Evolutionary conservation across 2,888 invertebrate genomes (phyloP).

Genomic region (Linnaemya vulpina): DNA sequence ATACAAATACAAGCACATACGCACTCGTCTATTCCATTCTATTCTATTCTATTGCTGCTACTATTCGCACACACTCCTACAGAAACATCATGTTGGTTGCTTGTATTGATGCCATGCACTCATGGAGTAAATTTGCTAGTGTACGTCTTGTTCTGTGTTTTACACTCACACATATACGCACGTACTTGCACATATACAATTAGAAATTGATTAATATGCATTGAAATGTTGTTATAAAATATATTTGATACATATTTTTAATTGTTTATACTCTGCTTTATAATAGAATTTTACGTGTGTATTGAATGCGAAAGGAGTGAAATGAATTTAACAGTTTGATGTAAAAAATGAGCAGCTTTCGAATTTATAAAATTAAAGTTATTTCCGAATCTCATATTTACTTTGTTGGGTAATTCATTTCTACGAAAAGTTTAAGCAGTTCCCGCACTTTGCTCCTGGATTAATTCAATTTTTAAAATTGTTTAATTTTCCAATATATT

Average conservation of each 20-base stretch:
- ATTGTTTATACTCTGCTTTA: slow-evolving; percentile 27
- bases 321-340: slow-evolving; percentile 14
- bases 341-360: neutral
- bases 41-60: neutral
- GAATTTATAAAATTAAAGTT: neutral
- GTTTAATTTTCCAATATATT: too few relatives aligned
- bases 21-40: neutral
- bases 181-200: too few relatives aligned
- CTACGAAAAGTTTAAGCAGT: too few relatives aligned
- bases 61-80: neutral
- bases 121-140: neutral
- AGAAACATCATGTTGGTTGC: neutral
- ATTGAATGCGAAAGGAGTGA: neutral
- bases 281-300: neutral
- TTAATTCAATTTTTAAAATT: too few relatives aligned
- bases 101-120: neutral
- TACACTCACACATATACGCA: slow-evolving; percentile 14
- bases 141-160: neutral
- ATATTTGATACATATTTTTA: slow-evolving; percentile 59
- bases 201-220: slow-evolving; percentile 67
- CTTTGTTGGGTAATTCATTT: too few relatives aligned
- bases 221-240: slow-evolving; percentile 64
- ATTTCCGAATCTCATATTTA: too few relatives aligned
- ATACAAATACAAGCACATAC: neutral
- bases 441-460: too few relatives aligned